Percentiles rank a stretch among this genome's conserved stretches.
These are phyloP conservation scores for Troilus luridus DNA, from an alignment of 2,888 invertebrate species.

Conservation along the genomic window DNA sequence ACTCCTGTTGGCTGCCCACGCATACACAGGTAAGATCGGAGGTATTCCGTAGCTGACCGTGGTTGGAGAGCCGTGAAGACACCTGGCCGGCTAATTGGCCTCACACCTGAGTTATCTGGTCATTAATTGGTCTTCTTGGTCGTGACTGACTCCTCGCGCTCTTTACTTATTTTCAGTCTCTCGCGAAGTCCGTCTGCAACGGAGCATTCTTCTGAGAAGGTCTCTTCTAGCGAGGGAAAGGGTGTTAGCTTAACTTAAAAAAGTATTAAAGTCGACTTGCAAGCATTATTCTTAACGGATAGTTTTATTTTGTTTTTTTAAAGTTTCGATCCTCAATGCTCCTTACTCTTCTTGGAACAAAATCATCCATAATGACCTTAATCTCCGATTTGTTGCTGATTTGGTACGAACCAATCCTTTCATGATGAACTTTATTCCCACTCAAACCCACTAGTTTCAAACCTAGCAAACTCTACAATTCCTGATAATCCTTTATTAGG, in stretches of 20 bases:
- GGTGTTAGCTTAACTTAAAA: neutral
- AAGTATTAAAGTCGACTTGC: neutral
- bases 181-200: neutral
- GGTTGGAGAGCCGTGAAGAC: neutral
- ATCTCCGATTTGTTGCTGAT: too few species aligned
- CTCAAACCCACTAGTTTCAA: too few species aligned
- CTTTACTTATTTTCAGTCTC: constrained; percentile 12
- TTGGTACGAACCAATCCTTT: too few species aligned
- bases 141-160: neutral
- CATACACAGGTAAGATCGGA: neutral
- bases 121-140: constrained; percentile 15
- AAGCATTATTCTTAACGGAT: neutral
- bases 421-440: too few species aligned
- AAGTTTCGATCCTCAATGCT: too few species aligned
- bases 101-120: constrained; percentile 5
- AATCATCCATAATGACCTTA: too few species aligned
- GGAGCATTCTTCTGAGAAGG: neutral
- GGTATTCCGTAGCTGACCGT: neutral
- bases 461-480: too few species aligned
- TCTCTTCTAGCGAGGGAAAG: neutral
- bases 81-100: constrained; percentile 18
- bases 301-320: neutral
- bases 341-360: too few species aligned
- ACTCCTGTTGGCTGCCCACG: neutral
- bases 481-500: too few species aligned